phyloP scores from a whole-genome alignment of 2,888 invertebrate genomes.

The Philhelius pedissequus region DNA sequence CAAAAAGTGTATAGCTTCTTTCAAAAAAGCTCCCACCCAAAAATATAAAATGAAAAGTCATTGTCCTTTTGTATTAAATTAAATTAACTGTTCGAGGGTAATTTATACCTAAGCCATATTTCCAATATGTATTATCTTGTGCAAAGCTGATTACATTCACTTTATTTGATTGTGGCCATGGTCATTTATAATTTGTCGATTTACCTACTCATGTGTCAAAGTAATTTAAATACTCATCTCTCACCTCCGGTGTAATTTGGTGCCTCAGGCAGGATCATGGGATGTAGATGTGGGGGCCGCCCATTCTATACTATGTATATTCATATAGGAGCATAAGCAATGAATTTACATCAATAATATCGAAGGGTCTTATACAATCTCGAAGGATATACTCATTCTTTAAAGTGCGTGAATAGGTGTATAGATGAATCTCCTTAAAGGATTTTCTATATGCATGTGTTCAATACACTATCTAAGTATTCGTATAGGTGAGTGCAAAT shows the following conservation, averaged over 20 bases:
- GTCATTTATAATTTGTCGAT: constrained; percentile 69
- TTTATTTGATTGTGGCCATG: constrained; percentile 56
- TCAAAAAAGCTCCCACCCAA: background rate
- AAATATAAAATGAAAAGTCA: constrained; percentile 8
- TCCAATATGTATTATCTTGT: constrained; percentile 57
- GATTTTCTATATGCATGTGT: background rate
- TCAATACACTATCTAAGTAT: background rate
- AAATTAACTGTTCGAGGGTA: constrained; percentile 36
- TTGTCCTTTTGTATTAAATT: constrained; percentile 28
- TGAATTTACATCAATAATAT: constrained; percentile 15
- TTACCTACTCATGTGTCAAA: constrained; percentile 70
- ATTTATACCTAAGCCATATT: constrained; percentile 47
- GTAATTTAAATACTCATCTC: constrained; percentile 68
- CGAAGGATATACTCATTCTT: background rate
- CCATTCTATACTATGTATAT: background rate
- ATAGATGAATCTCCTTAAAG: constrained; percentile 32
- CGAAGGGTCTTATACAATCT: background rate
- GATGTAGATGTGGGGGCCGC: no score
- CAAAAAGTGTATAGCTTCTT: no score
- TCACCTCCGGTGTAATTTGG: constrained; percentile 19
- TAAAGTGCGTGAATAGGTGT: background rate
- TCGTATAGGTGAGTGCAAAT: constrained; percentile 13
- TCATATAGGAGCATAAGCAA: no score
- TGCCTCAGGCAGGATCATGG: background rate
- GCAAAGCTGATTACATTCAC: constrained; percentile 56